Evolutionary conservation across 53 echinoderm and acorn worm genomes (phyloP).

Genomic region (Holothuria leucospilota): DNA sequence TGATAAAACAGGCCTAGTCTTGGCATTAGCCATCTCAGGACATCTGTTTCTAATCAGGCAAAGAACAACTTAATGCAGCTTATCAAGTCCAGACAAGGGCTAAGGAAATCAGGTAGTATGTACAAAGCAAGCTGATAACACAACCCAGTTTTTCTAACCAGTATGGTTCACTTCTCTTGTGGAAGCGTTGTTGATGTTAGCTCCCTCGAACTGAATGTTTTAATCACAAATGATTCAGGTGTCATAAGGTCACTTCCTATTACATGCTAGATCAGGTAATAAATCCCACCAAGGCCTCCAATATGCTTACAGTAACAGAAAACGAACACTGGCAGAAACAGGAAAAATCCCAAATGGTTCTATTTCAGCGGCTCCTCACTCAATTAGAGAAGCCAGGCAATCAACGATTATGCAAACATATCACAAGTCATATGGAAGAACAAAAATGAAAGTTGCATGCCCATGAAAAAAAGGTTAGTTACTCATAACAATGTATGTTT

Average conservation of each 20-base stretch:
- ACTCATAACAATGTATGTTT: too few relatives aligned
- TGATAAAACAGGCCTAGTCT: slow-evolving; percentile 38
- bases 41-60: slow-evolving; percentile 51
- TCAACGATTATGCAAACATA: too few relatives aligned
- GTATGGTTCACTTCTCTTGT: slow-evolving; percentile 40
- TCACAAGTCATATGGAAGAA: too few relatives aligned
- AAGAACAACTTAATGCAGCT: slow-evolving; percentile 45
- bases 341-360: too few relatives aligned
- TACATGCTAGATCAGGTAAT: slow-evolving; percentile 21
- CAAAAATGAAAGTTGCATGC: too few relatives aligned
- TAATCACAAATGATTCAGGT: slow-evolving; percentile 50
- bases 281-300: too few relatives aligned
- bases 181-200: slow-evolving; percentile 32
- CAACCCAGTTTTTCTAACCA: slow-evolving; percentile 35
- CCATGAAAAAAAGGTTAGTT: too few relatives aligned
- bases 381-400: too few relatives aligned
- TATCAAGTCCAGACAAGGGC: slow-evolving; percentile 48
- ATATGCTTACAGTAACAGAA: too few relatives aligned
- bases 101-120: slow-evolving; percentile 39
- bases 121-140: slow-evolving; percentile 42
- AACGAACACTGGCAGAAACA: too few relatives aligned
- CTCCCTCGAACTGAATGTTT: slow-evolving; percentile 49
- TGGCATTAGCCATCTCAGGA: slow-evolving; percentile 51
- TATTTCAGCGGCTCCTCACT: too few relatives aligned
- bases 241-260: slow-evolving; percentile 42